Percentiles rank a stretch among this genome's conserved stretches.
These are phyloP conservation scores for Gymnogyps californianus DNA, from an alignment of 2,113 vertebrate genomes.

Conservation along the genomic window DNA sequence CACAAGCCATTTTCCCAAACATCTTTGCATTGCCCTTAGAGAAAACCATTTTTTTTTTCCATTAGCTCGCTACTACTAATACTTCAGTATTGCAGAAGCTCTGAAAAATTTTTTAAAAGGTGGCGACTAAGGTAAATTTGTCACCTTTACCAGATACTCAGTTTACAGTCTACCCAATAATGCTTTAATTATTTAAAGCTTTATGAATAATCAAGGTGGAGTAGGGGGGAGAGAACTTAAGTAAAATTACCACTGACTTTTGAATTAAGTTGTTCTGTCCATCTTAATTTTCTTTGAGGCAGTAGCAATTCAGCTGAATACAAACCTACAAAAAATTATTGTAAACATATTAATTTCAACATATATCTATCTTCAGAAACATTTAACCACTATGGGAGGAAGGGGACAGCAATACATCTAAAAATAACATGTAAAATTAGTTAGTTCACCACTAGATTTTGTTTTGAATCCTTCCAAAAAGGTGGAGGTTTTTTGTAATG, in stretches of 20 bases:
- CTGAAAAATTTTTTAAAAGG: neutral
- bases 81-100: neutral
- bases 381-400: neutral
- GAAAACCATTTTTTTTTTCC: neutral
- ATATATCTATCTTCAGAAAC: neutral
- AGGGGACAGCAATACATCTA: neutral
- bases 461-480: neutral
- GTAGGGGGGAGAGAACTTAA: neutral
- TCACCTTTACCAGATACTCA: neutral
- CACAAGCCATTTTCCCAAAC: neutral
- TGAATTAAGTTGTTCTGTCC: constrained; percentile 52
- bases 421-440: neutral
- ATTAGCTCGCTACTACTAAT: neutral
- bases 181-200: neutral
- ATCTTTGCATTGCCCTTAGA: neutral
- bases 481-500: neutral
- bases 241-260: constrained; percentile 49
- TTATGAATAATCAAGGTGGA: neutral
- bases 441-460: neutral
- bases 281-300: constrained; percentile 30
- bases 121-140: neutral
- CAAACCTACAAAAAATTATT: constrained; percentile 33
- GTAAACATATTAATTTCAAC: neutral
- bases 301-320: neutral
- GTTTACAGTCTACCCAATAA: neutral